phyloP scores from a whole-genome alignment of 2,113 vertebrate species.

The Otis tarda region DNA sequence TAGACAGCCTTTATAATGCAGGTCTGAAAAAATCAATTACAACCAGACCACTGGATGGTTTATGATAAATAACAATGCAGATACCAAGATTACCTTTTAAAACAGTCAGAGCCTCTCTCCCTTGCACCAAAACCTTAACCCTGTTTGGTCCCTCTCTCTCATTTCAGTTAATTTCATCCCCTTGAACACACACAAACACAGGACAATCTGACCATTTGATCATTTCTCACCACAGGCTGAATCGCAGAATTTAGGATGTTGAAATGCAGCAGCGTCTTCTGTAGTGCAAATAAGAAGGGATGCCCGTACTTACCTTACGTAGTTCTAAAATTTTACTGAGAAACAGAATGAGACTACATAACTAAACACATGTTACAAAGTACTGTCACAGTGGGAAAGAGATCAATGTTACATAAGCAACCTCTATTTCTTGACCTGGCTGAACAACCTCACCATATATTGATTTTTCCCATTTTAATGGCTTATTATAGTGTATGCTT shows the following conservation, averaged over 20 bases:
- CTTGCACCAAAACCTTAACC: not conserved
- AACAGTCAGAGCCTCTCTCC: not conserved
- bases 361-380: not conserved
- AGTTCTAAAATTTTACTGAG: not conserved
- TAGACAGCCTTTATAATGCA: not conserved
- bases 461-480: conserved; percentile 49
- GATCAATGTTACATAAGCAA: conserved; percentile 26
- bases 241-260: rapidly evolving
- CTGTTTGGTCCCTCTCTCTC: not conserved
- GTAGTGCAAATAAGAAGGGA: not conserved
- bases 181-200: not conserved
- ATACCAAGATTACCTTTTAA: not conserved
- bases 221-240: not conserved
- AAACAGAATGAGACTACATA: not conserved
- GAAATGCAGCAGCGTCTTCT: not conserved
- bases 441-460: conserved; percentile 36
- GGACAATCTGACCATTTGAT: not conserved
- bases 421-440: conserved; percentile 57
- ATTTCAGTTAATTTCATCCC: not conserved
- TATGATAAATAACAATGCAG: not conserved
- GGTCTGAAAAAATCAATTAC: not conserved
- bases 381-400: conserved; percentile 2
- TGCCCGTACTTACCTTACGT: not conserved
- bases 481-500: conserved; percentile 1
- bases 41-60: not conserved